Evolutionary conservation across 2,113 vertebrate species (phyloP).

Genomic region (Dendrocopos noguchii): DNA sequence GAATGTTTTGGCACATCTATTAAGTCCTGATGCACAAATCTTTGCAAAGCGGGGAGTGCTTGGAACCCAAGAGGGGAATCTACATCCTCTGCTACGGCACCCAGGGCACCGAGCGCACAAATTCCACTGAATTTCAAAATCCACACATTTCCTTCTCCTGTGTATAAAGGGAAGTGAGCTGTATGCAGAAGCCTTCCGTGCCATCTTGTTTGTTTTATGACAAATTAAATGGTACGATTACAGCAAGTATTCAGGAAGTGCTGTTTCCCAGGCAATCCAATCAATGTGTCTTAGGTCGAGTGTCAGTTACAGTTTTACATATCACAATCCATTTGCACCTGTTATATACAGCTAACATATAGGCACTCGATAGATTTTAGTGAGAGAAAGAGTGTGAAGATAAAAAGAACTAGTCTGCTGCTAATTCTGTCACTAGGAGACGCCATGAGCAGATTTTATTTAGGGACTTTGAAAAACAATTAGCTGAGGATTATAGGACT

Average conservation of each 20-base stretch:
- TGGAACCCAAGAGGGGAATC: slow-evolving; percentile 4
- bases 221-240: slow-evolving; percentile 80
- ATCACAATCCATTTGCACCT: slow-evolving; percentile 77
- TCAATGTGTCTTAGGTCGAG: slow-evolving; percentile 74
- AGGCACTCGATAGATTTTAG: slow-evolving; percentile 70
- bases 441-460: slow-evolving; percentile 81
- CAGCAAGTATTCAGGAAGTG: slow-evolving; percentile 76
- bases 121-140: slow-evolving; percentile 24
- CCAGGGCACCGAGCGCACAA: background rate
- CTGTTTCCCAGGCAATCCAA: slow-evolving; percentile 76
- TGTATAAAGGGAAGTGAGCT: slow-evolving; percentile 11
- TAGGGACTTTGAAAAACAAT: slow-evolving; percentile 88
- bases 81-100: background rate
- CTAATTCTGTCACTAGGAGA: slow-evolving; percentile 84
- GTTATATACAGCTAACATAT: slow-evolving; percentile 74
- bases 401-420: slow-evolving; percentile 72
- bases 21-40: slow-evolving; percentile 82
- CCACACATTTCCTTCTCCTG: background rate
- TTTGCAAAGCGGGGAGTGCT: slow-evolving; percentile 53
- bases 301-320: slow-evolving; percentile 82
- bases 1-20: slow-evolving; percentile 86
- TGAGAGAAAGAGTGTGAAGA: slow-evolving; percentile 71
- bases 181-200: slow-evolving; percentile 25
- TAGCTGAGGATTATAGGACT: slow-evolving; percentile 90
- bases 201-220: slow-evolving; percentile 74